Percentiles rank a stretch among this genome's conserved stretches.
Conservation (phyloP, 2,113 vertebrate species). For the Genyomyrus donnyi region DNA sequence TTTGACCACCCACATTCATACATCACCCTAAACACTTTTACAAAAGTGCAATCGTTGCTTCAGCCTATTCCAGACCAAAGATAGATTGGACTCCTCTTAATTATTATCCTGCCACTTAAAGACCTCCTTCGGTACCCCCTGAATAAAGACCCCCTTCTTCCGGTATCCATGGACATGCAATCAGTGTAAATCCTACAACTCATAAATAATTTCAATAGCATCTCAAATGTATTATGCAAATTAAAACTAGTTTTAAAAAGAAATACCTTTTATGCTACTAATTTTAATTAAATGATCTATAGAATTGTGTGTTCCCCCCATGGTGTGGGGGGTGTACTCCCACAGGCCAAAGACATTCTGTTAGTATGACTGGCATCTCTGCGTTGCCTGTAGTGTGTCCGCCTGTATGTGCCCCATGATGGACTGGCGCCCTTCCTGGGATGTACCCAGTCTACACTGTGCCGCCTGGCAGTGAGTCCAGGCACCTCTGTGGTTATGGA, state of each 20-base stretch:
- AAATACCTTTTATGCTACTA: neutral
- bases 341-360: neutral
- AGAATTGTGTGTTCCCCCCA: neutral
- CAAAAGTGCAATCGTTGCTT: neutral
- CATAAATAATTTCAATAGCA: neutral
- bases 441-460: neutral
- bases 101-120: neutral
- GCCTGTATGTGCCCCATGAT: neutral
- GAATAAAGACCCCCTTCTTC: neutral
- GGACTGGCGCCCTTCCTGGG: neutral
- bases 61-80: neutral
- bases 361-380: neutral
- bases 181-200: neutral
- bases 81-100: neutral
- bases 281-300: neutral
- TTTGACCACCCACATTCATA: neutral
- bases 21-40: neutral
- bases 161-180: neutral
- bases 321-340: neutral
- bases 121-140: neutral
- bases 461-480: neutral
- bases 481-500: neutral
- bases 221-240: neutral
- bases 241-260: neutral
- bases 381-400: neutral